Conservation (phyloP, 2,113 vertebrate species). For the human region GRCh38 chr13:103502001-103502500, state of each 20-base stretch:
- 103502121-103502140: not conserved
- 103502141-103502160: not conserved
- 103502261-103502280: not conserved
- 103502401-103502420: not conserved
- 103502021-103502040: not conserved
- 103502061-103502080: not conserved
- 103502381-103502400: not conserved
- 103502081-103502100: not conserved
- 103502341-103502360: not conserved
- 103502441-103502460: not conserved
- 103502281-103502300: not conserved
- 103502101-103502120: not conserved
- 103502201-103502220: not conserved
- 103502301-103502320: not conserved
- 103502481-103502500: not conserved
- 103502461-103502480: not conserved
- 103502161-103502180: not conserved
- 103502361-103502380: not conserved
- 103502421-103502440: not conserved
- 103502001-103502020: not conserved
- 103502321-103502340: not conserved
- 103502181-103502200: not conserved
- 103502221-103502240: not conserved
- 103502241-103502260: not conserved
- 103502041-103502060: not conserved